Conservation (phyloP, 2,113 vertebrate species). For the Anguilla rostrata region DNA sequence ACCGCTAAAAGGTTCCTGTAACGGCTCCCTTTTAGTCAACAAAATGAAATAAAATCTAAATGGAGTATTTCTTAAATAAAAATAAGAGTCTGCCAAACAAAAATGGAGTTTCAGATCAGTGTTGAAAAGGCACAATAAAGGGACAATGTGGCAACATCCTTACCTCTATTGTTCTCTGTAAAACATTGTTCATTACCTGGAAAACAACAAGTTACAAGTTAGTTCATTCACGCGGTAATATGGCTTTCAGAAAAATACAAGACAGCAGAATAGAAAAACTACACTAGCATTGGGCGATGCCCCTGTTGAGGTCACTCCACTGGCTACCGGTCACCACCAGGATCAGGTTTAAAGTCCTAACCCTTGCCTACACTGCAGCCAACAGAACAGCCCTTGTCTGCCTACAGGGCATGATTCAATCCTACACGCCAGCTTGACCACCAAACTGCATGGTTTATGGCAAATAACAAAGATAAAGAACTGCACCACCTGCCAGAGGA, state of each 20-base stretch:
- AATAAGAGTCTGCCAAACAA: too few relatives aligned
- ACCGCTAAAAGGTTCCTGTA: neutral
- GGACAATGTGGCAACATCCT: neutral
- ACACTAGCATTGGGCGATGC: neutral
- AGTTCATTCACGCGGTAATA: neutral
- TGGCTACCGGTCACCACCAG: too few relatives aligned
- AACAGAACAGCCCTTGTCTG: too few relatives aligned
- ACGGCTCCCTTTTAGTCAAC: neutral
- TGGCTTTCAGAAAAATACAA: neutral
- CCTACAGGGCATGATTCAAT: too few relatives aligned
- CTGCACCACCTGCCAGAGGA: neutral
- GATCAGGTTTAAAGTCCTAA: too few relatives aligned
- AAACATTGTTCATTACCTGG: constrained; percentile 25
- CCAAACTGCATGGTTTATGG: neutral
- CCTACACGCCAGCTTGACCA: too few relatives aligned
- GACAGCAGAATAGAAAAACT: neutral
- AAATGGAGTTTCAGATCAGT: neutral
- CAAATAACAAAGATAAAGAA: neutral
- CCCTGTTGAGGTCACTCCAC: too few relatives aligned
- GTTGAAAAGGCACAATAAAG: neutral
- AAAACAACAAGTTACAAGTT: neutral
- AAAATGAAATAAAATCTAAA: neutral
- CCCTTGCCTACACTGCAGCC: too few relatives aligned
- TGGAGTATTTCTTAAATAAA: too few relatives aligned
- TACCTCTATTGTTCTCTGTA: constrained; percentile 28